phyloP scores from a whole-genome alignment of 2,888 invertebrate genomes.

The Orchesellides sinensis region DNA sequence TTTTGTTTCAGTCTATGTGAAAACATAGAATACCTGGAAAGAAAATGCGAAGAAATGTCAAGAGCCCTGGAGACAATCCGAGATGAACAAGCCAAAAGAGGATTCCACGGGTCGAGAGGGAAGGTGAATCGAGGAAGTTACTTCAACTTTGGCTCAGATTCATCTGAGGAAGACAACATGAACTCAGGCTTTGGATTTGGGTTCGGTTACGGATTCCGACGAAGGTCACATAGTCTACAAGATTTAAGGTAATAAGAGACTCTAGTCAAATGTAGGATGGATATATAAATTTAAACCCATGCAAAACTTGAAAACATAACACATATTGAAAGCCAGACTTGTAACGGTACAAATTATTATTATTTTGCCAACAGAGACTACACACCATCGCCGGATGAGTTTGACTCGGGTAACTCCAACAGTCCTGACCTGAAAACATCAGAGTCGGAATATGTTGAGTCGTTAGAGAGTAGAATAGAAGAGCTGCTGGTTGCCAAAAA shows the following conservation, averaged over 20 bases:
- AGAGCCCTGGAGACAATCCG: slow-evolving; percentile 82
- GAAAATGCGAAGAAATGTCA: slow-evolving; percentile 89
- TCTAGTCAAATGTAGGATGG: too few relatives aligned
- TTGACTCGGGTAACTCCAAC: slow-evolving; percentile 73
- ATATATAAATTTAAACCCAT: neutral
- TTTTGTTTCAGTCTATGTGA: slow-evolving; percentile 81
- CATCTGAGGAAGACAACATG: slow-evolving; percentile 72
- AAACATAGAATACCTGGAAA: slow-evolving; percentile 88
- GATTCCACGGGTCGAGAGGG: slow-evolving; percentile 53
- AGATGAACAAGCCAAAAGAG: slow-evolving; percentile 67
- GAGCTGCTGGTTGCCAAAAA: slow-evolving; percentile 70
- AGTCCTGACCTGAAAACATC: slow-evolving; percentile 73
- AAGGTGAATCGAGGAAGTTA: slow-evolving; percentile 71
- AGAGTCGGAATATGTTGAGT: slow-evolving; percentile 73
- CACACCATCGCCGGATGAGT: slow-evolving; percentile 71
- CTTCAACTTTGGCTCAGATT: slow-evolving; percentile 70
- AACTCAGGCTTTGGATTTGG: slow-evolving; percentile 61
- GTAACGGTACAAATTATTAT: neutral
- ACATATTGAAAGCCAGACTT: neutral
- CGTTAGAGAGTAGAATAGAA: slow-evolving; percentile 71
- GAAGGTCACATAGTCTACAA: slow-evolving; percentile 73
- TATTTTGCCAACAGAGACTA: slow-evolving; percentile 66
- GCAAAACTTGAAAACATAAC: neutral
- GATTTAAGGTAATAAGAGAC: slow-evolving; percentile 70
- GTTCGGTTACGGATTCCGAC: slow-evolving; percentile 52